These are phyloP conservation scores for Tanypteryx hageni DNA, from an alignment of 2,888 invertebrate species.

Conservation along the genomic window DNA sequence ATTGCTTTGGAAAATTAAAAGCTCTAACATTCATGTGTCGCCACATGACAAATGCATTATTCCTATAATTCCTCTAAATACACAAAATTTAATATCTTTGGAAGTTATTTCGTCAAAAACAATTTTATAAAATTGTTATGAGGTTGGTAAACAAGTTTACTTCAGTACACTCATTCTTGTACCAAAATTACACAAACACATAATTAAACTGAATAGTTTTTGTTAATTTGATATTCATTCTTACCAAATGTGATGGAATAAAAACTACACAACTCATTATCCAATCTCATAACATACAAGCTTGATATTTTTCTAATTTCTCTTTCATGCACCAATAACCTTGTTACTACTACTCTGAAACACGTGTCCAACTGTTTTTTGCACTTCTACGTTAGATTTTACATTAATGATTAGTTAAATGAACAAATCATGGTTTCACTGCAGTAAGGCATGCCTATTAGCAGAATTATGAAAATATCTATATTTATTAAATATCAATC, in stretches of 20 bases:
- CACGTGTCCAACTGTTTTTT: slow-evolving; percentile 11
- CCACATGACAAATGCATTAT: background rate
- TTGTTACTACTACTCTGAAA: slow-evolving; percentile 19
- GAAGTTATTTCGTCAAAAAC: no score
- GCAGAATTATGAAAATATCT: slow-evolving; percentile 62
- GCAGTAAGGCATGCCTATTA: slow-evolving; percentile 62
- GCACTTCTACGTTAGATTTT: slow-evolving; percentile 2
- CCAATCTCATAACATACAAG: background rate
- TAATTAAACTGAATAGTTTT: background rate
- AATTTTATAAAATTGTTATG: background rate
- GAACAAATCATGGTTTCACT: slow-evolving; percentile 54
- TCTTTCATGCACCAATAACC: slow-evolving; percentile 5
- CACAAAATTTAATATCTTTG: background rate
- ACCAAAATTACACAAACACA: background rate
- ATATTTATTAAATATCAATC: slow-evolving; percentile 61
- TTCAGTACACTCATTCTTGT: background rate
- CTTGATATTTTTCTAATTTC: background rate
- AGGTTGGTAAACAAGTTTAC: background rate
- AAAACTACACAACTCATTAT: background rate
- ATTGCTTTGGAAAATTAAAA: slow-evolving; percentile 1
- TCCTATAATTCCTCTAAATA: background rate
- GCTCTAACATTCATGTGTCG: background rate
- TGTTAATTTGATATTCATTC: background rate
- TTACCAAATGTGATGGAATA: background rate
- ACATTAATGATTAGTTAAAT: slow-evolving; percentile 47